Evolutionary conservation across 2,113 vertebrate species (phyloP).

Genomic region (Hippocampus zosterae): DNA sequence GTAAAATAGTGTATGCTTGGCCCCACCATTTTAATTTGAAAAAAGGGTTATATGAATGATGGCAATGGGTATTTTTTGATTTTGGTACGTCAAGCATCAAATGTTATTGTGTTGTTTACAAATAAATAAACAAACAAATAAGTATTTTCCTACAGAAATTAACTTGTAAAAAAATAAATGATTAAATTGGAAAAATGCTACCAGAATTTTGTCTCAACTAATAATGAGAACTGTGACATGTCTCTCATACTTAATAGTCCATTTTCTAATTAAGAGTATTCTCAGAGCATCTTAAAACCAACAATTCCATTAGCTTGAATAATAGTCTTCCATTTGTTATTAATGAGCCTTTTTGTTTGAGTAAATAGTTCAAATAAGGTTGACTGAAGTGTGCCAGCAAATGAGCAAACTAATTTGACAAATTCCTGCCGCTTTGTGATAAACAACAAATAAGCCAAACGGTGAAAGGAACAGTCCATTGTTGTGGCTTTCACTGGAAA

Average conservation of each 20-base stretch:
- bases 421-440: constrained; percentile 41
- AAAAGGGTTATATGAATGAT: constrained; percentile 3
- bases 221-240: constrained; percentile 15
- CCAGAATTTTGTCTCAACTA: neutral
- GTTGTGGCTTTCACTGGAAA: constrained; percentile 43
- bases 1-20: neutral
- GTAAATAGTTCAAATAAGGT: constrained; percentile 27
- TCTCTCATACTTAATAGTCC: neutral
- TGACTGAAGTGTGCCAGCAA: constrained; percentile 14
- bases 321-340: constrained; percentile 22
- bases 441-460: constrained; percentile 38
- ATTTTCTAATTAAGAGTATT: neutral
- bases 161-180: neutral
- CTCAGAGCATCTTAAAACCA: neutral
- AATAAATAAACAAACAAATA: too few relatives aligned
- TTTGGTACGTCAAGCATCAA: neutral
- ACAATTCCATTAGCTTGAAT: constrained; percentile 12
- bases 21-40: neutral
- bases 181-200: constrained; percentile 1
- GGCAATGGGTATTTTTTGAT: constrained; percentile 4
- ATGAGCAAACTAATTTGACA: constrained; percentile 10
- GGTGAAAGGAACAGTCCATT: constrained; percentile 33
- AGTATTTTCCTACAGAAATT: too few relatives aligned
- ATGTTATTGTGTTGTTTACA: neutral
- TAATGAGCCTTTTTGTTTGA: constrained; percentile 30